These are phyloP conservation scores for Polypterus bichir DNA, from an alignment of 2,113 vertebrate genomes.

Conservation along the genomic window DNA sequence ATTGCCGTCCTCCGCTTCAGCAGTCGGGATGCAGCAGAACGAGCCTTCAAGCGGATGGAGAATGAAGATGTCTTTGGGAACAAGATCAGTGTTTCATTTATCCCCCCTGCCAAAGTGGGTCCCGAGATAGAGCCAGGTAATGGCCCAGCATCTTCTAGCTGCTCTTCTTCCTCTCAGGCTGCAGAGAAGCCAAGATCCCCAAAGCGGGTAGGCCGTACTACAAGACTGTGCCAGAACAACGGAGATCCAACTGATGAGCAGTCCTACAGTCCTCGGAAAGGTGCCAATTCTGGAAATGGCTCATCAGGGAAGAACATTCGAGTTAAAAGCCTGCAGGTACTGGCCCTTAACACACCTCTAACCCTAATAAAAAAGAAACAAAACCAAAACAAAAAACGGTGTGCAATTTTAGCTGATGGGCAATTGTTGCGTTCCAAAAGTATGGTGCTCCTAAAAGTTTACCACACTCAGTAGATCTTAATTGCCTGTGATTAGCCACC, in stretches of 20 bases:
- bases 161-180: constrained; percentile 40
- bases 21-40: constrained; percentile 73
- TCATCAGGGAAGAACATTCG: constrained; percentile 51
- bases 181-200: constrained; percentile 79
- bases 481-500: too few relatives aligned
- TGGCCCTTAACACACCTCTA: constrained; percentile 27
- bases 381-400: too few relatives aligned
- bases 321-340: constrained; percentile 80
- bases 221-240: constrained; percentile 56
- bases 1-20: constrained; percentile 79
- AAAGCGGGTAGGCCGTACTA: constrained; percentile 65
- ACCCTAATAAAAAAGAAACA: constrained; percentile 8
- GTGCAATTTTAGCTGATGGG: too few relatives aligned
- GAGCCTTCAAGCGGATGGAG: constrained; percentile 90
- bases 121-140: constrained; percentile 36
- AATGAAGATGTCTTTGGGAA: constrained; percentile 93
- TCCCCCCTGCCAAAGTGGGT: constrained; percentile 57
- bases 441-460: too few relatives aligned
- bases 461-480: too few relatives aligned
- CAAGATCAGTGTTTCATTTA: constrained; percentile 77
- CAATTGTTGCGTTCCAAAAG: too few relatives aligned
- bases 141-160: constrained; percentile 9
- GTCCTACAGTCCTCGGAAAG: constrained; percentile 63
- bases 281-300: constrained; percentile 41
- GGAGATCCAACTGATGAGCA: constrained; percentile 59